Evolutionary conservation across 2,797 vertebrate genomes (phyloP).

Genomic region (Sternotherus odoratus): DNA sequence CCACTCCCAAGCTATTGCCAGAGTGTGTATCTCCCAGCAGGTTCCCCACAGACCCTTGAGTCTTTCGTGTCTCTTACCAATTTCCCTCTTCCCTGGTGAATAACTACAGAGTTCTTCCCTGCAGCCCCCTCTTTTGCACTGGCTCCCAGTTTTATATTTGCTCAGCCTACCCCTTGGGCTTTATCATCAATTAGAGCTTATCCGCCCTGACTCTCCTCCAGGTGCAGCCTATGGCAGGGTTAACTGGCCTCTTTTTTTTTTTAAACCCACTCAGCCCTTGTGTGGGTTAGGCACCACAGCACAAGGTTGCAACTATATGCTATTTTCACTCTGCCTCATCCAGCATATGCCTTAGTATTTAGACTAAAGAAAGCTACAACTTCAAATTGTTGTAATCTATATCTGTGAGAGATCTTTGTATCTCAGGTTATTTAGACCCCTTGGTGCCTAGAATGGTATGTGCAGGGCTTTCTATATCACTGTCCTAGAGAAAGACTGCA

Average conservation of each 20-base stretch:
- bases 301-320: not conserved
- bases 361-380: not conserved
- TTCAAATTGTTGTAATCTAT: too few species aligned
- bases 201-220: not conserved
- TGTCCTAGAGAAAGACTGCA: rapidly evolving
- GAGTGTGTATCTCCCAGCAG: too few species aligned
- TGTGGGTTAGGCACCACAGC: too few species aligned
- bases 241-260: too few species aligned
- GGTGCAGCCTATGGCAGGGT: not conserved
- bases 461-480: not conserved
- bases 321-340: rapidly evolving
- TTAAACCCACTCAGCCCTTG: not conserved
- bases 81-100: too few species aligned
- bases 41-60: too few species aligned
- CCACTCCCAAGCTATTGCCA: too few species aligned
- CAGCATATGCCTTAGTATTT: rapidly evolving
- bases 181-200: not conserved
- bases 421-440: not conserved
- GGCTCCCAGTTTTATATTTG: too few species aligned
- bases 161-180: too few species aligned
- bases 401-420: not conserved
- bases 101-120: too few species aligned
- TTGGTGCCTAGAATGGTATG: not conserved
- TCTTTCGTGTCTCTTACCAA: too few species aligned
- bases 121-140: too few species aligned